These are phyloP conservation scores for Dryocosmus kuriphilus DNA, from an alignment of 2,888 invertebrate genomes.

Conservation along the genomic window DNA sequence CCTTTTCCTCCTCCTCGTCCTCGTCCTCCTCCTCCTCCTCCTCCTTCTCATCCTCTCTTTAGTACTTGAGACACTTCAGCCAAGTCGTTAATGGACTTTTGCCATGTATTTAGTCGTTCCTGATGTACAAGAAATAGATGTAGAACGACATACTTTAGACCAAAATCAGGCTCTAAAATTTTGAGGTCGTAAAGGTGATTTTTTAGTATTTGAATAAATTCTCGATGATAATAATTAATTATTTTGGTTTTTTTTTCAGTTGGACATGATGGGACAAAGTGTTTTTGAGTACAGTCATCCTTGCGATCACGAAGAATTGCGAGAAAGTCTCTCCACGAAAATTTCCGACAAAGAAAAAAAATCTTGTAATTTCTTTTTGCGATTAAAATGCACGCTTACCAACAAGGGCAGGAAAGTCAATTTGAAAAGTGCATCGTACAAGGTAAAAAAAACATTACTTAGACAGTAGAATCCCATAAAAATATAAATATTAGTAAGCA, in stretches of 20 bases:
- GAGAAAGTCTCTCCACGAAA: slow-evolving; percentile 81
- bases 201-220: not conserved
- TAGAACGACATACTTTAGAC: no score
- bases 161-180: no score
- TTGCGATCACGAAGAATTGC: slow-evolving; percentile 95
- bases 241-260: slow-evolving; percentile 81
- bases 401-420: slow-evolving; percentile 97
- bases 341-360: slow-evolving; percentile 75
- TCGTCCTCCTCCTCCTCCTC: no score
- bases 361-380: slow-evolving; percentile 83
- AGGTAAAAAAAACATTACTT: slow-evolving; percentile 83
- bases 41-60: no score
- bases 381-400: slow-evolving; percentile 96
- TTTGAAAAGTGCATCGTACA: slow-evolving; percentile 96
- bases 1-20: no score
- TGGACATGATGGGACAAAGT: slow-evolving; percentile 97
- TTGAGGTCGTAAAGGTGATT: no score
- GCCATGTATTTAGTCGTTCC: no score
- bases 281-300: slow-evolving; percentile 96
- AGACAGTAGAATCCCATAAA: not conserved
- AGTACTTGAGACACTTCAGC: no score
- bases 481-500: no score
- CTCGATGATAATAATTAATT: not conserved
- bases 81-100: no score
- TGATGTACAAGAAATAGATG: no score